phyloP scores from a whole-genome alignment of 2,888 invertebrate species.

The Pinctada fucata region DNA sequence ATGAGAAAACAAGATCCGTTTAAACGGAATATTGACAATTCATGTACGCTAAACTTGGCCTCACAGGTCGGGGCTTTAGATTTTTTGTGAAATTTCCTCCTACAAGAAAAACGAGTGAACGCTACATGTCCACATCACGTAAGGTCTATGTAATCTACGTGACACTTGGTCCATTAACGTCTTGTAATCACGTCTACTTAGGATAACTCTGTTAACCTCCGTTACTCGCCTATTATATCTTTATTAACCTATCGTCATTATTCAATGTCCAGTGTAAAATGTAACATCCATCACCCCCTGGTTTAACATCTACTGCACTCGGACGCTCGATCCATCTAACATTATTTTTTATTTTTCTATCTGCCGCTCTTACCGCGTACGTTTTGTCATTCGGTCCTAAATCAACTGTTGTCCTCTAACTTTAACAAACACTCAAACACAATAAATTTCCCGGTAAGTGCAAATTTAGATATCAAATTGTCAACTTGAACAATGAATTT shows the following conservation, averaged over 20 bases:
- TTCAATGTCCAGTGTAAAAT: not conserved
- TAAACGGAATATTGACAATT: slow-evolving; percentile 1
- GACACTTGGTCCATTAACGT: not conserved
- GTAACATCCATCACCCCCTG: not conserved
- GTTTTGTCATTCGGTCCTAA: not conserved
- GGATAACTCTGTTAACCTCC: not conserved
- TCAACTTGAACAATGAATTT: not conserved
- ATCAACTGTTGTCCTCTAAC: not conserved
- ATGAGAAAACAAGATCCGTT: not conserved
- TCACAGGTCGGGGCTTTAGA: not conserved
- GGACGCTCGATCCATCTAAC: not conserved
- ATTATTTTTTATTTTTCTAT: not conserved
- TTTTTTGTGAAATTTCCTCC: not conserved
- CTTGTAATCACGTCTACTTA: not conserved
- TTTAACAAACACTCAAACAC: not conserved
- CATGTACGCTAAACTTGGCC: not conserved
- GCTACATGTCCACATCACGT: not conserved
- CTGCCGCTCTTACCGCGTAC: not conserved
- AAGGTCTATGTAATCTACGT: not conserved
- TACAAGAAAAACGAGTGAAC: not conserved
- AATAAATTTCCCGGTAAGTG: not conserved
- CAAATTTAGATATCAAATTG: slow-evolving; percentile 1
- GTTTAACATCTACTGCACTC: not conserved
- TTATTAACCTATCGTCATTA: not conserved
- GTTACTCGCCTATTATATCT: not conserved